Evolutionary conservation across 2,113 vertebrate genomes (phyloP).

Genomic region (Seriola rivoliana): DNA sequence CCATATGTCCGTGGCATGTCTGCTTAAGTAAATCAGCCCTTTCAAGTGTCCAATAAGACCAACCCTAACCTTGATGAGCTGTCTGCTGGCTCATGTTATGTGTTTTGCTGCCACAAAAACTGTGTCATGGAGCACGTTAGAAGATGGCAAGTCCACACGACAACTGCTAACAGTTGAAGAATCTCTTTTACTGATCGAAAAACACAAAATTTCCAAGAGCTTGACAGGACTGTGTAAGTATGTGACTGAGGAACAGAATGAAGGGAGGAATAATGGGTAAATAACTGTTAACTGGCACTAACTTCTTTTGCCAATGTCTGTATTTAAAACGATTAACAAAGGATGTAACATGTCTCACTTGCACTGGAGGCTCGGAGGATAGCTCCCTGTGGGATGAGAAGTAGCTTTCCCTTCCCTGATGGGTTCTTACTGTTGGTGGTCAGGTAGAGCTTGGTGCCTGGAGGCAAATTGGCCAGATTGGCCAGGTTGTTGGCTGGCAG

Average conservation of each 20-base stretch:
- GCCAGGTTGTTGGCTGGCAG: constrained; percentile 97
- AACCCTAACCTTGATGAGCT: background rate
- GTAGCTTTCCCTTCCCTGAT: constrained; percentile 97
- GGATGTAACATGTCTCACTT: constrained; percentile 67
- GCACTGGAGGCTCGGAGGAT: constrained; percentile 93
- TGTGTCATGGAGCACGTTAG: background rate
- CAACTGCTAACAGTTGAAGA: background rate
- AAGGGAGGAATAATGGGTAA: background rate
- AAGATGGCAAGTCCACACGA: no score
- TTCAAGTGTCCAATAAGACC: background rate
- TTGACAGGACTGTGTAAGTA: background rate
- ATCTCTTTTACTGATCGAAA: background rate
- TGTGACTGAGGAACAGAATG: background rate
- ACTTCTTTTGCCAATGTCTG: background rate
- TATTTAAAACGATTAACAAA: background rate
- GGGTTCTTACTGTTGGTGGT: constrained; percentile 99
- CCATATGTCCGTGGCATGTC: background rate
- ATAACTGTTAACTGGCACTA: background rate
- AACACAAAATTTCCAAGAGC: no score
- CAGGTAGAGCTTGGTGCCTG: constrained; percentile 98
- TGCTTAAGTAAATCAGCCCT: background rate
- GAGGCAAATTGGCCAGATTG: constrained; percentile 96
- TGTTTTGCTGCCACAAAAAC: background rate
- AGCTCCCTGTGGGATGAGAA: constrained; percentile 98
- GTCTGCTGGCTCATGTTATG: background rate